Conservation (phyloP, 1,140 invertebrate species). For the Zaprionus davidi region DNA sequence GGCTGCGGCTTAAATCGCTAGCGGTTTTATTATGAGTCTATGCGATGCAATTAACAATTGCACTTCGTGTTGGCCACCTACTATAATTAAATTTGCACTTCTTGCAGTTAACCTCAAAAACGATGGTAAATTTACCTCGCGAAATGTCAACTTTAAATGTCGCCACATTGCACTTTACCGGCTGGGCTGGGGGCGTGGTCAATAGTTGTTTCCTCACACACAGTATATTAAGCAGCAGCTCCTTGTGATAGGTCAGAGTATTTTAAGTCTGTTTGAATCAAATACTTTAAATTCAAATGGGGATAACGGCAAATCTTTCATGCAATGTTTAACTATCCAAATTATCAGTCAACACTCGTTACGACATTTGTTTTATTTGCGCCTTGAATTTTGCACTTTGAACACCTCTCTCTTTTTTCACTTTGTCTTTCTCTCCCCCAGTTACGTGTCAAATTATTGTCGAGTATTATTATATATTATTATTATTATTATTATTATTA, state of each 20-base stretch:
- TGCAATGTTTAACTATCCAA: too few species aligned
- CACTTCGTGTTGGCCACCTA: constrained; percentile 36
- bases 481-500: constrained; percentile 34
- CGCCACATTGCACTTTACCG: not conserved
- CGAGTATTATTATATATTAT: constrained; percentile 1
- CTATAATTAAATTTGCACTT: constrained; percentile 53
- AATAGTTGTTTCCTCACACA: not conserved
- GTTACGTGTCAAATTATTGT: constrained; percentile 36
- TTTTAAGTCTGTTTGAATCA: too few species aligned
- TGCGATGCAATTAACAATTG: constrained; percentile 43
- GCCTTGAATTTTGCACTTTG: constrained; percentile 14
- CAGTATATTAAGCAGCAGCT: not conserved
- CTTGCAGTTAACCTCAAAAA: constrained; percentile 36
- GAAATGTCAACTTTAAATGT: constrained; percentile 50
- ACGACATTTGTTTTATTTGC: constrained; percentile 17
- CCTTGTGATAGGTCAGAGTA: not conserved
- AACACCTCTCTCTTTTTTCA: not conserved
- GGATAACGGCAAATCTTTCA: too few species aligned
- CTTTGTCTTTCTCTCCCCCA: constrained; percentile 8
- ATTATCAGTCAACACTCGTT: not conserved
- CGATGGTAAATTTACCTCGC: constrained; percentile 21
- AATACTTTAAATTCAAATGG: too few species aligned
- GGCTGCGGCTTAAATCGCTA: constrained; percentile 32
- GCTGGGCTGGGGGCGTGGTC: constrained; percentile 16
- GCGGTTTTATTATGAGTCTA: constrained; percentile 45